Evolutionary conservation across 2,888 invertebrate species (phyloP), one percentile per base, ranked within the genome.

Genomic region (Pollenia angustigena): DNA sequence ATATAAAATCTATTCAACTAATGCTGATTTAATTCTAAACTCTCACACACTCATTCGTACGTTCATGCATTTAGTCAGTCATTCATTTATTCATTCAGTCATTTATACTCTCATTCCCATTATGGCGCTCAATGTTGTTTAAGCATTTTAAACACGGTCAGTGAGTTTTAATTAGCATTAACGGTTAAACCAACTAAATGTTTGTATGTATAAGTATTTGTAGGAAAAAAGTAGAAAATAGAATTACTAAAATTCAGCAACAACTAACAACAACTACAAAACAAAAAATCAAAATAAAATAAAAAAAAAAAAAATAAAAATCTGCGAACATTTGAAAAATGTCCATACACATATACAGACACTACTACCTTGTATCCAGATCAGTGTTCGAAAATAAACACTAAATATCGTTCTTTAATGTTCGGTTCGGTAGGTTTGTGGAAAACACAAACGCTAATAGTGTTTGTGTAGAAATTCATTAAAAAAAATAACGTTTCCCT

Each of bases 161-260:
- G 81, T 84, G 88, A 81, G 79, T 87, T 88, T 88, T 88, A 88
- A 87, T 88, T 88, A 88, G 87, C 84, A 87, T 85, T 88, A 86
- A 82, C 83, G 75, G 48, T 82, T 80, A 83, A 86, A 83, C 75
- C 62, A 86, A 75, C 82, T 71, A 82, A 86, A 79, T 80, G 64
- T 42, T 74, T 71, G n/a, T 80, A 50, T 71, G 32, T 80, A 50
- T 18, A 74, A 74, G 78, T 72, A 50, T 71, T 58, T 42, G 11
- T 0, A n/a, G 0, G 46, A 68, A 74, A 14, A 58, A 72, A 72
- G 71, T 44, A 14, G 52, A 14, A 56, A 54, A 42, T 6, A 14
- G 0, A 62, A 23, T 18, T 9, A 75, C 16, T 14, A 6, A 71
- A 76, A 74, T 66, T 69, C 60, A 62, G 7, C 18, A 48, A 23